Evolutionary conservation across 2,888 invertebrate genomes (phyloP).

Genomic region (Heliconius hortense): DNA sequence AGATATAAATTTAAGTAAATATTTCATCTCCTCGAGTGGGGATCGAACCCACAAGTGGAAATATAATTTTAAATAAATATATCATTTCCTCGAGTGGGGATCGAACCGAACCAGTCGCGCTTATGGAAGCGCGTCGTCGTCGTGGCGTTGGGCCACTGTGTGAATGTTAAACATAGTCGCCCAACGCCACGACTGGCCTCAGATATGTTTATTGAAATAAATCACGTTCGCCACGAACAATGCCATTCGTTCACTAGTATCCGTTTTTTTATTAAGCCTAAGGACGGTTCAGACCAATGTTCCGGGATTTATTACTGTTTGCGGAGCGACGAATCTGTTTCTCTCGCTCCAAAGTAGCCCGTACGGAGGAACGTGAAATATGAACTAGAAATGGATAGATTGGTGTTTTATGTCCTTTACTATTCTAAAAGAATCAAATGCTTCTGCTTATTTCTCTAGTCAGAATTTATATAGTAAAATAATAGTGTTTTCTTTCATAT

Average conservation of each 20-base stretch:
- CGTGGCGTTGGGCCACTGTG: too few relatives aligned
- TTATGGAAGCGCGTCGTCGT: too few relatives aligned
- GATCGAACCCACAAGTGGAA: too few relatives aligned
- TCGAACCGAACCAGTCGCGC: too few relatives aligned
- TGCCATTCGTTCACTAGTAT: conserved; percentile 48
- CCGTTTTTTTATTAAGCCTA: conserved; percentile 48
- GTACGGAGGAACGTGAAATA: conserved; percentile 37
- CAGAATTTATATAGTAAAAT: not conserved
- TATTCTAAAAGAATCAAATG: conserved; percentile 5
- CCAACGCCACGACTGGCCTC: too few relatives aligned
- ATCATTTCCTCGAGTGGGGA: too few relatives aligned
- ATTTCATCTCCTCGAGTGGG: too few relatives aligned
- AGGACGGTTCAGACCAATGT: conserved; percentile 64
- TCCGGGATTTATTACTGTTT: conserved; percentile 48
- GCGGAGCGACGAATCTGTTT: conserved; percentile 42
- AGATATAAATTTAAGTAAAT: too few relatives aligned
- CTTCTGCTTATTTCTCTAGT: too few relatives aligned
- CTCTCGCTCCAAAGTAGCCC: conserved; percentile 37
- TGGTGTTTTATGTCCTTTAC: conserved; percentile 32
- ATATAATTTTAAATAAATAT: too few relatives aligned
- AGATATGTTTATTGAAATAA: conserved; percentile 61
- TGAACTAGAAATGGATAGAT: conserved; percentile 36
- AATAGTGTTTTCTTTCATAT: too few relatives aligned
- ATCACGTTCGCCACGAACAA: conserved; percentile 58
- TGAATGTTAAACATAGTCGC: too few relatives aligned